A percentile compares a stretch with the other conserved stretches of the same genome.
Evolutionary conservation across 2,113 vertebrate species (phyloP).

Genomic region (Ctenomys sociabilis): DNA sequence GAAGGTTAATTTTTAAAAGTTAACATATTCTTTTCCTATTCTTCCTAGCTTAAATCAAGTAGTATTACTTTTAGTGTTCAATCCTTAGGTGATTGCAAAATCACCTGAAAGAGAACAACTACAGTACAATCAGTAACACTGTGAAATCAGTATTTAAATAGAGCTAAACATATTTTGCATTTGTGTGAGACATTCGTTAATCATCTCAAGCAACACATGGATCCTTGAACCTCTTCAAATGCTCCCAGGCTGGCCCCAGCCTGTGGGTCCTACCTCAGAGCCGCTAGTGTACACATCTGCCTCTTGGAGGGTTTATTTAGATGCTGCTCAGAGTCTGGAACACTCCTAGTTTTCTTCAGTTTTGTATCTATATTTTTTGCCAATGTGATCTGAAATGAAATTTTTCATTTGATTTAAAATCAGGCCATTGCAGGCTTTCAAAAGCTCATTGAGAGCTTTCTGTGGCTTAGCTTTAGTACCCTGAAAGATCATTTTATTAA

Average conservation of each 20-base stretch:
- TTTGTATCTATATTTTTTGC: constrained; percentile 53
- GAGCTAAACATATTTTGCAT: not conserved
- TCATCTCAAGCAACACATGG: not conserved
- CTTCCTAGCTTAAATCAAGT: not conserved
- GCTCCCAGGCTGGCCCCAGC: not conserved
- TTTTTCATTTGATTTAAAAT: constrained; percentile 76
- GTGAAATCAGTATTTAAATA: constrained; percentile 38
- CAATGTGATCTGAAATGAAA: constrained; percentile 70
- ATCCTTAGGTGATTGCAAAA: constrained; percentile 35
- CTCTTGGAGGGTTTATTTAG: not conserved
- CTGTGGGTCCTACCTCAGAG: not conserved
- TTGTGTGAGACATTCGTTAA: not conserved
- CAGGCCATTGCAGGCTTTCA: constrained; percentile 54
- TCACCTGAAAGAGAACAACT: not conserved
- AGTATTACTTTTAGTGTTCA: not conserved
- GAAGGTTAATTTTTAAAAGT: constrained; percentile 32
- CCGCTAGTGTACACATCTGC: not conserved
- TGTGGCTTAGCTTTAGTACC: constrained; percentile 62
- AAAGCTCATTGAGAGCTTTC: constrained; percentile 56
- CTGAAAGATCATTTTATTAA: constrained; percentile 79
- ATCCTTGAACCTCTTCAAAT: not conserved
- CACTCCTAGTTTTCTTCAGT: constrained; percentile 10
- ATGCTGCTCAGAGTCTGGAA: not conserved
- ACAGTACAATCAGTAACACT: not conserved
- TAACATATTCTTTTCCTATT: not conserved